phyloP scores from a whole-genome alignment of 2,888 invertebrate genomes.

The Caenorhabditis uteleia region DNA sequence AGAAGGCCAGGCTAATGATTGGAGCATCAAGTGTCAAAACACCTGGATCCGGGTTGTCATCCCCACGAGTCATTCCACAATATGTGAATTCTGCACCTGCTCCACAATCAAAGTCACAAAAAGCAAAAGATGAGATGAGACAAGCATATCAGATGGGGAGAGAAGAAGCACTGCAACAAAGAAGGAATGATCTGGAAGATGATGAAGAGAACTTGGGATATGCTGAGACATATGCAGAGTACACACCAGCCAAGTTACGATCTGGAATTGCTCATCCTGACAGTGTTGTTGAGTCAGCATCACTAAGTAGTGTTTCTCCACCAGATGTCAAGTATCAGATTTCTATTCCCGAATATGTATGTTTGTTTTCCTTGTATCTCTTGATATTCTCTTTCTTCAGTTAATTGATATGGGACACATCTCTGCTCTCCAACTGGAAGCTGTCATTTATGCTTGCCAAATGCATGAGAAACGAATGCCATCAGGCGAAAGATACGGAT shows the following conservation, averaged over 20 bases:
- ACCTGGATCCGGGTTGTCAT: constrained; percentile 8
- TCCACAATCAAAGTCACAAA: constrained; percentile 39
- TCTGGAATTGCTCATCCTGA: constrained; percentile 93
- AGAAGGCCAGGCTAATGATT: constrained; percentile 13
- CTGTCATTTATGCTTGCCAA: constrained; percentile 94
- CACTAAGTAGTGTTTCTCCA: constrained; percentile 78
- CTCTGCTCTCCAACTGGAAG: constrained; percentile 94
- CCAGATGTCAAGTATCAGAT: constrained; percentile 75
- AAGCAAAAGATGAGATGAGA: constrained; percentile 56
- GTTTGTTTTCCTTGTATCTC: constrained; percentile 7
- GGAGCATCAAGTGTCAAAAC: not conserved
- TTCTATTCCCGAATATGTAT: constrained; percentile 79
- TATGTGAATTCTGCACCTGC: constrained; percentile 1
- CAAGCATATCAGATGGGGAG: constrained; percentile 45
- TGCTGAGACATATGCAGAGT: constrained; percentile 96
- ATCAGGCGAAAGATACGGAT: constrained; percentile 83
- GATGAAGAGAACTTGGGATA: constrained; percentile 89
- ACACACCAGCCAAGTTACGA: constrained; percentile 87
- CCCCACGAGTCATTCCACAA: constrained; percentile 4
- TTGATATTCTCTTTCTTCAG: constrained; percentile 17
- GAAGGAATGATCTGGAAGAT: constrained; percentile 45
- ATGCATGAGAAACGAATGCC: constrained; percentile 86
- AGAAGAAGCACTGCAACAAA: constrained; percentile 23
- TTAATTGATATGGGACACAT: constrained; percentile 82
- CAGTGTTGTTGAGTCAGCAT: constrained; percentile 97